Evolutionary conservation across 1,140 invertebrate genomes (phyloP).

Genomic region (Phenacoccus solenopsis): DNA sequence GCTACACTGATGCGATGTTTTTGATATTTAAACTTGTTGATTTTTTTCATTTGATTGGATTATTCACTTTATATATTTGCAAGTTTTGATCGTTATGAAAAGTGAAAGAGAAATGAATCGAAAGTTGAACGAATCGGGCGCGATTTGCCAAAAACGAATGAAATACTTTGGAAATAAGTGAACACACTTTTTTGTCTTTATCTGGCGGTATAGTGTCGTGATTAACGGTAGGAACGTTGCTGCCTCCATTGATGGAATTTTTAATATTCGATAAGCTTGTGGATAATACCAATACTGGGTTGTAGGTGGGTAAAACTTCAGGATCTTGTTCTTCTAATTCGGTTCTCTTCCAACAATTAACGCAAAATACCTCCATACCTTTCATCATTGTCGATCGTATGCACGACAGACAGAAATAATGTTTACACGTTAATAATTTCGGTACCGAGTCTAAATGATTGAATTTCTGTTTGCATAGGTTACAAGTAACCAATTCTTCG

Average conservation of each 20-base stretch:
- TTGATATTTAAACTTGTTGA: no score
- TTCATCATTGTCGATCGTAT: conserved; percentile 48
- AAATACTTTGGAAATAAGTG: no score
- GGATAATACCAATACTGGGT: conserved; percentile 38
- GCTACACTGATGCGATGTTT: no score
- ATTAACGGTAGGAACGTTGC: conserved; percentile 14
- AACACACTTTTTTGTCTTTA: conserved; percentile 32
- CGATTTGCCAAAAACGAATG: no score
- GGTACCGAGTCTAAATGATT: conserved; percentile 54
- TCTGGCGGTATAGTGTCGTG: conserved; percentile 32
- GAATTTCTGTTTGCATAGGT: conserved; percentile 51
- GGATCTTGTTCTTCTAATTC: conserved; percentile 45
- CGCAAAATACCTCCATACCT: conserved; percentile 49
- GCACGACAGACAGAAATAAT: conserved; percentile 61
- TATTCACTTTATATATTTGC: no score
- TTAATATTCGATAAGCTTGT: conserved; percentile 27
- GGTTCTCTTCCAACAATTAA: conserved; percentile 52
- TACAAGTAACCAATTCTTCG: conserved; percentile 54
- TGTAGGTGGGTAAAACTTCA: conserved; percentile 50
- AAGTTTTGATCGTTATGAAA: no score
- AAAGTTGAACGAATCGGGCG: no score
- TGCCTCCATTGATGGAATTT: conserved; percentile 20
- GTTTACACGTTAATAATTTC: conserved; percentile 59
- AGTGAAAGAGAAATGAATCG: no score
- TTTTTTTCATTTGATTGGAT: no score